Evolutionary conservation across 2,888 invertebrate genomes (phyloP).

Genomic region (Schrankia costaestrigalis): DNA sequence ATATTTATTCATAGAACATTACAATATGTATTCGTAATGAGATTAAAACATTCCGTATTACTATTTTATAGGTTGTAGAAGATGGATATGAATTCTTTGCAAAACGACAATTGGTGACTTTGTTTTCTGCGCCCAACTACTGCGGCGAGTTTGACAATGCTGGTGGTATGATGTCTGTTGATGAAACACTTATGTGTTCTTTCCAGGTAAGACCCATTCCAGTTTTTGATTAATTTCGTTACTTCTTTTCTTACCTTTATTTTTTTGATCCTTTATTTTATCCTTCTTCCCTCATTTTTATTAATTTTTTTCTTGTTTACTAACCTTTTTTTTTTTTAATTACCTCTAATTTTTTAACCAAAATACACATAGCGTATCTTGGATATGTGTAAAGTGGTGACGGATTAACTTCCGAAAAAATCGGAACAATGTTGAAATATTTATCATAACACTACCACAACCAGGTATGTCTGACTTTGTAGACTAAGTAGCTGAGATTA

Average conservation of each 20-base stretch:
- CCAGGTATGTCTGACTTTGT: constrained; percentile 12
- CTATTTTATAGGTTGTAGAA: constrained; percentile 88
- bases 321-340: background rate
- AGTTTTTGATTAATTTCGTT: background rate
- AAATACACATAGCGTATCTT: no score
- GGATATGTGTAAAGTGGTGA: no score
- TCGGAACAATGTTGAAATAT: no score
- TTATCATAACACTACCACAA: no score
- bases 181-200: constrained; percentile 99
- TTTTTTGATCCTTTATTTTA: background rate
- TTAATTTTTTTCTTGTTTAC: background rate
- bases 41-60: constrained; percentile 3
- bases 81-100: constrained; percentile 99
- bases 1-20: no score
- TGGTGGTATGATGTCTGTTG: constrained; percentile 99
- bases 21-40: background rate
- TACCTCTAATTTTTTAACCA: constrained; percentile 1
- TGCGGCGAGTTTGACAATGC: constrained; percentile 99
- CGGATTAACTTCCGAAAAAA: no score
- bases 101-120: constrained; percentile 97
- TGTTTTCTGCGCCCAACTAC: constrained; percentile 99
- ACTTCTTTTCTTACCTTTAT: background rate
- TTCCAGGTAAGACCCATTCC: constrained; percentile 89
- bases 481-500: constrained; percentile 14
- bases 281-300: background rate